These are phyloP conservation scores for Galeruca laticollis DNA, from an alignment of 2,888 invertebrate species.

Conservation along the genomic window DNA sequence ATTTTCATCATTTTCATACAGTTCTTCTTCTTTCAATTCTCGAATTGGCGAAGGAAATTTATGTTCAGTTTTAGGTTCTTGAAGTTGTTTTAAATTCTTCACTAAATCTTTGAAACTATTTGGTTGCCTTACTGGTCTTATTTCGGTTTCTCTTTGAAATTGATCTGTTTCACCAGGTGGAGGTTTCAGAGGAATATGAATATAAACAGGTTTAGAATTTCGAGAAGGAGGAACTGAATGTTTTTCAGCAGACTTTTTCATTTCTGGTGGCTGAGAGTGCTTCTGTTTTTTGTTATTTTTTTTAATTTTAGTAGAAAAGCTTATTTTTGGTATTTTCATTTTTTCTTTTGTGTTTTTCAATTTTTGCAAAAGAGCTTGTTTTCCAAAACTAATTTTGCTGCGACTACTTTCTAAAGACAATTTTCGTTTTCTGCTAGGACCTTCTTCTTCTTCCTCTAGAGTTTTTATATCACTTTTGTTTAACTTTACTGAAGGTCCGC, in stretches of 20 bases:
- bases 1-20: conserved; percentile 23
- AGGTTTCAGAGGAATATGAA: conserved; percentile 65
- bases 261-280: conserved; percentile 48
- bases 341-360: conserved; percentile 60
- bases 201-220: conserved; percentile 59
- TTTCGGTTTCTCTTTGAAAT: conserved; percentile 55
- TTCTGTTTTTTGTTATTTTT: conserved; percentile 54
- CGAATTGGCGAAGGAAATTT: conserved; percentile 17
- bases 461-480: conserved; percentile 25
- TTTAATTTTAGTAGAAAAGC: conserved; percentile 53
- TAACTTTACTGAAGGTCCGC: conserved; percentile 44
- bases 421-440: conserved; percentile 54
- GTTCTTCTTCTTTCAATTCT: conserved; percentile 29
- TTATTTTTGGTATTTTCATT: conserved; percentile 58
- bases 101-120: conserved; percentile 37
- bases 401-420: conserved; percentile 57
- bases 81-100: conserved; percentile 38
- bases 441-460: conserved; percentile 32
- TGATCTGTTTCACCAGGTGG: conserved; percentile 63
- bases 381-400: conserved; percentile 56
- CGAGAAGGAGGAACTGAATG: conserved; percentile 32
- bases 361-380: conserved; percentile 54
- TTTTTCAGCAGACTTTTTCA: conserved; percentile 49
- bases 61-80: conserved; percentile 25
- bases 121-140: conserved; percentile 31